Evolutionary conservation across 2,113 vertebrate species (phyloP), one percentile per base, ranked within the genome.

Genomic region (Microcebus jonahi): DNA sequence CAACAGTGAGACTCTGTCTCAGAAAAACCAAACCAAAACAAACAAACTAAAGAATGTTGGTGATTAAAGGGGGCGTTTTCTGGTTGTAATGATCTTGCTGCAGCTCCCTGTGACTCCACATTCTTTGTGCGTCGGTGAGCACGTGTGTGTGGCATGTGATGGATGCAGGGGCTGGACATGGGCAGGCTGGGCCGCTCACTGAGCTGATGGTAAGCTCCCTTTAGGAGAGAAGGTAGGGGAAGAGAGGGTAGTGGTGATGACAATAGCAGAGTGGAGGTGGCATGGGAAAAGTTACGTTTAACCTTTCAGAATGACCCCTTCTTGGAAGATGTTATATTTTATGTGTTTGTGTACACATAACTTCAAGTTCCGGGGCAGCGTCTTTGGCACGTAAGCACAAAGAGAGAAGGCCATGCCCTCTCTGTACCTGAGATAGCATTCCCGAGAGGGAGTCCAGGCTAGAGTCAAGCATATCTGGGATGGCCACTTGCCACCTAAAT

Each of bases 51-150:
- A 45, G 45, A 50, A 89, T 86, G 31, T 34, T 45, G 45, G 50
- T 86, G 76, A 61, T 75, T 87, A 39, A 73, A 92, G 17, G 63
- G 59, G 25, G 14, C 27, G 0, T 59, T 88, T 96, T 75, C 91
- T 90, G 39, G 36, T 70, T 88, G 13, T 93, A 39, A 45, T 14
- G 25, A 20, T 83, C 67, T 96, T 71, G 61, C 65, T 55, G 13
- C 10, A 45, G 45, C 71, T 94, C 82, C 31, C 55, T 92, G 76
- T 85, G 76, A 94, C 82, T 95, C 14, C 39, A 50, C 83, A 84
- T 81, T 88, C 79, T 88, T 83, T 63, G 67, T 93, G 89, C 80
- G 29, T 68, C 6, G 1, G 0, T 96, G 92, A 75, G 68, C 12
- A 0, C 8, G 8, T 45, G 45, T 45, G 45, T 45, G 45, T 45